Base-by-base conservation (phyloP, 2,797 vertebrate genomes). In the Discoglossus pictus region DNA sequence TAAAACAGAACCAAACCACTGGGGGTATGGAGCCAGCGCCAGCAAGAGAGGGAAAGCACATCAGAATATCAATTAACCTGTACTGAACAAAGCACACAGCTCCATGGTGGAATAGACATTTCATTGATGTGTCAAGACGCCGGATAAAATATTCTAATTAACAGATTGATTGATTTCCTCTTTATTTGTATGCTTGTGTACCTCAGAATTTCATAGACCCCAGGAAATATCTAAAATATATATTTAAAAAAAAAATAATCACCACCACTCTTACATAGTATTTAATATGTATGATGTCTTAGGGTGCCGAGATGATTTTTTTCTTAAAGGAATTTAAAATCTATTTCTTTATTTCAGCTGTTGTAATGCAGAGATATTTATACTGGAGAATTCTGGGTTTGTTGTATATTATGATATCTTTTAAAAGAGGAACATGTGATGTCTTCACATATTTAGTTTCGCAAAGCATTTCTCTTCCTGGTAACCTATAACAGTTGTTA, bases 1-100 rank as follows among this genome's bases (percentile, higher is more conserved):
- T 98, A 92, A 97, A 98, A 98, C 93, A 82, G 94, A 95, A 93
- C 91, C 83, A 72, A 93, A 92, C 93, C 94, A 88, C 92, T 88
- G 88, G 72, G 94, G 92, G 93, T 86, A 65, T 76, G 86, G 89
- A 71, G 60, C 52, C 34, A 25, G 68, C 52, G 25, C 60, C 52
- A 64, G 68, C 68, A 5, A 64, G 68, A 82, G 84, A 75, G 69
- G 76, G 83, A 77, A 80, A 82, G 83, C 84, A 91, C 88, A 89
- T 90, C 90, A 90, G 87, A 94, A 97, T 95, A 92, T 93, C 92
- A 94, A 93, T 95, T 92, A 92, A 84, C 84, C 87, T 84, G 83
- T 77, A 78, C 79, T 1, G 78, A 84, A 84, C 83, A 83, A 82
- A 84, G 84, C 84, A 31, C 76, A 74, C 71, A n/a, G 84, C 84